Percentiles rank a stretch among this genome's conserved stretches.
These are phyloP conservation scores for Notospermus geniculatus DNA, from an alignment of 1,140 invertebrate genomes.

Conservation along the genomic window DNA sequence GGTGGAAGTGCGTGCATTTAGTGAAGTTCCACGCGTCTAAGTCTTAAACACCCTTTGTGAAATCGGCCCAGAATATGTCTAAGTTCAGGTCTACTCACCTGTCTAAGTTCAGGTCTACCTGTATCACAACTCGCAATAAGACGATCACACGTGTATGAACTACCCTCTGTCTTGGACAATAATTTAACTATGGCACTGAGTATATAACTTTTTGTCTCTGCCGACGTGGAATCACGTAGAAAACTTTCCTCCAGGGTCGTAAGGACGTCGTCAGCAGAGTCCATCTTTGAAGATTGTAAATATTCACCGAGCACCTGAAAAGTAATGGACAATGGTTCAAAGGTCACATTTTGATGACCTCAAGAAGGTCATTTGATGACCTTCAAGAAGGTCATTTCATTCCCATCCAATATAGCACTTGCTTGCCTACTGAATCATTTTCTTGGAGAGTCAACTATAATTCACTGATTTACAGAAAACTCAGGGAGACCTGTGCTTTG, in stretches of 20 bases:
- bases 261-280: background rate
- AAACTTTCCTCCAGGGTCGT: background rate
- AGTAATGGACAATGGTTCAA: background rate
- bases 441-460: too few relatives aligned
- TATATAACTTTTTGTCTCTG: background rate
- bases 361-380: too few relatives aligned
- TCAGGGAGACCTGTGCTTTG: too few relatives aligned
- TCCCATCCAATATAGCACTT: too few relatives aligned
- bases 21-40: too few relatives aligned
- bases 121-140: background rate
- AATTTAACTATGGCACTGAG: background rate
- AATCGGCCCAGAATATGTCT: background rate
- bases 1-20: too few relatives aligned
- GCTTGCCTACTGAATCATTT: too few relatives aligned
- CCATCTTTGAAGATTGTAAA: background rate
- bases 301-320: conserved; percentile 6
- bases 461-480: too few relatives aligned
- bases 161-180: background rate
- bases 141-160: background rate
- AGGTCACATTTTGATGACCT: too few relatives aligned
- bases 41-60: too few relatives aligned
- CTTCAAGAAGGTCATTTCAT: too few relatives aligned
- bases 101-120: background rate
- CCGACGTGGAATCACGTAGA: background rate
- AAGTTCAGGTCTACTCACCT: too few relatives aligned